phyloP scores from a whole-genome alignment of 2,113 vertebrate species.

The Columba livia region DNA sequence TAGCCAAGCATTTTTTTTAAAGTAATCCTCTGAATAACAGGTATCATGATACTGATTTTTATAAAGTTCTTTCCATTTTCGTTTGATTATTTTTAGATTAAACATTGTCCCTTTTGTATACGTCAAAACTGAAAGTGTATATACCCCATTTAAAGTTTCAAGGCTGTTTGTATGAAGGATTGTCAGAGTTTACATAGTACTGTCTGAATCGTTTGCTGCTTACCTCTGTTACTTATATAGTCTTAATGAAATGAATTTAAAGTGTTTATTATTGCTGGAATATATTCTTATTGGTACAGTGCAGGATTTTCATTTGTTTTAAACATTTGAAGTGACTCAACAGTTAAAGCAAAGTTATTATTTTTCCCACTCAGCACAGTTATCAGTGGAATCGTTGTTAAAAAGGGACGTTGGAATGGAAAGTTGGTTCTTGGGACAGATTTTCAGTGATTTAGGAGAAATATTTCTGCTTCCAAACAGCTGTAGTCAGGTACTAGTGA shows the following conservation, averaged over 20 bases:
- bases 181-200: background rate
- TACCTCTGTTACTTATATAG: background rate
- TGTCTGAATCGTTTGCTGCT: background rate
- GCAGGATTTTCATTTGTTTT: constrained; percentile 7
- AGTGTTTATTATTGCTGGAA: constrained; percentile 16
- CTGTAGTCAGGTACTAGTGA: background rate
- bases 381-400: background rate
- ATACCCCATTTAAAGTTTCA: background rate
- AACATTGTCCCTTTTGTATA: background rate
- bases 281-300: background rate
- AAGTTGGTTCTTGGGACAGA: background rate
- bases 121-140: background rate
- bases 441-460: background rate
- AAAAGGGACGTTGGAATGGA: background rate
- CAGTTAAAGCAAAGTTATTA: background rate
- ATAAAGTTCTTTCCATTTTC: background rate
- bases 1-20: background rate
- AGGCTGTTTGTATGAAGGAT: background rate
- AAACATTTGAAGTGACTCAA: background rate
- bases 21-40: constrained; percentile 5
- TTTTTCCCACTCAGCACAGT: background rate
- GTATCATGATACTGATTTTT: background rate
- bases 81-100: constrained; percentile 15
- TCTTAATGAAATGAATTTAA: background rate
- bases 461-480: constrained; percentile 7